phyloP scores from a whole-genome alignment of 2,113 vertebrate genomes.

The Cinclus mexicanus region DNA sequence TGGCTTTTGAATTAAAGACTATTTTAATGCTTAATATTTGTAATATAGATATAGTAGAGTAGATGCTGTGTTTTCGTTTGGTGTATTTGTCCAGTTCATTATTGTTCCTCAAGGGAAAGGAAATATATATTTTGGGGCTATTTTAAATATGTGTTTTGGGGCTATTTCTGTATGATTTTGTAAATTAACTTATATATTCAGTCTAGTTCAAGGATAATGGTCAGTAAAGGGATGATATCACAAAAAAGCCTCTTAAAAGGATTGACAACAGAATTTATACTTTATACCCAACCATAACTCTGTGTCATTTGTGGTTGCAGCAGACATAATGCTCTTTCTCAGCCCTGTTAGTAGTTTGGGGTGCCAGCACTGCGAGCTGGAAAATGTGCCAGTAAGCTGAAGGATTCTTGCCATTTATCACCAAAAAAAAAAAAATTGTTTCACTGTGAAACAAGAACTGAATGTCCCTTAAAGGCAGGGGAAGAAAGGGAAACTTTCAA shows the following conservation, averaged over 20 bases:
- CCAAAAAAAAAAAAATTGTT: neutral
- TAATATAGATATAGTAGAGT: neutral
- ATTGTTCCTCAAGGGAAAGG: neutral
- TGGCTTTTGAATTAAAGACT: neutral
- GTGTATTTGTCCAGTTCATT: neutral
- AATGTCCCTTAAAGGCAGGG: neutral
- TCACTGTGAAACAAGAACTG: neutral
- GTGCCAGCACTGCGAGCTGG: neutral
- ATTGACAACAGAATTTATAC: neutral
- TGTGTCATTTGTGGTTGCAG: neutral
- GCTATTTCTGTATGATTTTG: neutral
- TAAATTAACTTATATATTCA: neutral
- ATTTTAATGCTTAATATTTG: neutral
- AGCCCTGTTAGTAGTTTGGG: neutral
- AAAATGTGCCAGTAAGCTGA: neutral
- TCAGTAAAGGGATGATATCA: neutral
- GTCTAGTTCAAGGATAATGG: neutral
- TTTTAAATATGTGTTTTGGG: neutral
- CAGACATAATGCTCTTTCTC: neutral
- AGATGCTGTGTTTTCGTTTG: neutral
- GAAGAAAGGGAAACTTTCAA: neutral
- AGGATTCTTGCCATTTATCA: neutral
- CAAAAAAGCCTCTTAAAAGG: neutral
- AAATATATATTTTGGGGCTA: accelerated
- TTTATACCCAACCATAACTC: neutral